Percentiles rank a stretch among this genome's conserved stretches.
These are phyloP conservation scores for Sphaeridia pumilis DNA, from an alignment of 2,888 invertebrate genomes.

Conservation along the genomic window DNA sequence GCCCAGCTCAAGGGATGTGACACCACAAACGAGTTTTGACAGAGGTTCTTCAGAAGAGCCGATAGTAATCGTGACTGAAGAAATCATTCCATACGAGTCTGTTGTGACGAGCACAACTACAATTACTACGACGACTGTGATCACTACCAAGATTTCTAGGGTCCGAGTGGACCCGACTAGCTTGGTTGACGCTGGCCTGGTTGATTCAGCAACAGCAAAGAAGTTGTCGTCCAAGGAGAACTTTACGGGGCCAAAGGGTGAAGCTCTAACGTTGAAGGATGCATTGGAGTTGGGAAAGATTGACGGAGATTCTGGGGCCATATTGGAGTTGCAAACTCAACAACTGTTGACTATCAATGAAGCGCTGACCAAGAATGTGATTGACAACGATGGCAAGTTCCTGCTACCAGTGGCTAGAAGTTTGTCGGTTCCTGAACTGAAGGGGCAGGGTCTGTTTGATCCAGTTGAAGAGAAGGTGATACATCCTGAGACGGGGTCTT, in stretches of 20 bases:
- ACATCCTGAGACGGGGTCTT: constrained; percentile 74
- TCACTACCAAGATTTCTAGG: constrained; percentile 33
- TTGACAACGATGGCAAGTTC: constrained; percentile 65
- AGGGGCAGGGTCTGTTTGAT: constrained; percentile 74
- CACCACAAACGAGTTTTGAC: background rate
- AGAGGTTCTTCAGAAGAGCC: background rate
- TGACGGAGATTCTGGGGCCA: constrained; percentile 60
- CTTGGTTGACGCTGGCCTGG: constrained; percentile 63
- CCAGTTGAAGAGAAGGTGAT: constrained; percentile 59
- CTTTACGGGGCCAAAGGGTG: constrained; percentile 48
- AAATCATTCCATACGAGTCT: constrained; percentile 36
- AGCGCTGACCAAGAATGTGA: constrained; percentile 68
- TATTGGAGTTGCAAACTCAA: constrained; percentile 71
- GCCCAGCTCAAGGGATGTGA: background rate
- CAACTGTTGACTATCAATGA: constrained; percentile 67
- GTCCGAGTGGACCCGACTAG: constrained; percentile 49
- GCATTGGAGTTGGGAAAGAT: constrained; percentile 59
- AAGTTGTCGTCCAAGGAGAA: constrained; percentile 52
- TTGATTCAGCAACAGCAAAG: constrained; percentile 62
- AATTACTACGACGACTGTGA: constrained; percentile 31
- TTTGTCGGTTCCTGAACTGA: constrained; percentile 68
- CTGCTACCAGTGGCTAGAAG: constrained; percentile 68
- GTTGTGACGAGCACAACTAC: constrained; percentile 33
- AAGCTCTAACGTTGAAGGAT: constrained; percentile 56
- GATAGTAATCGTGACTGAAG: constrained; percentile 25